Base-by-base conservation (phyloP, 1,140 invertebrate genomes). In the Brachionus manjavacas region DNA sequence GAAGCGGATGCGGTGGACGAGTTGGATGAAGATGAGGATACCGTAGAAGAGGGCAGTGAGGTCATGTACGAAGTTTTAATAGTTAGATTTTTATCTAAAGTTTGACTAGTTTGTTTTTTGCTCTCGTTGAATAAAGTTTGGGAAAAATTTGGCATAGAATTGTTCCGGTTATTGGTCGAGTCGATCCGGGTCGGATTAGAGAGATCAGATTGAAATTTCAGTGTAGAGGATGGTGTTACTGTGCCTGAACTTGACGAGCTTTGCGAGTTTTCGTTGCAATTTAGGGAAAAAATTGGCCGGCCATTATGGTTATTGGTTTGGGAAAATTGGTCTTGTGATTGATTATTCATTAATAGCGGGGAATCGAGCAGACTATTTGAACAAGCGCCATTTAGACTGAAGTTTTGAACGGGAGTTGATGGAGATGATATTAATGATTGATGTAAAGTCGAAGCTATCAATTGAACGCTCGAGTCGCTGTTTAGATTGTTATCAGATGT, bases 71-170 rank as follows among this genome's bases (percentile, higher is more conserved):
- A 76, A 14, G 72, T 49, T 76, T 52, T 76, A 23, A 76, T 76
- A 1, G 8, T 49, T n/a, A 76, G 41, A 49, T 76, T 76, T 49
- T 76, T 76, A 9, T 76, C 72, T 28, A 76, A 76, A 6, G 72
- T 76, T 76, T 76, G 72, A 76, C 72, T 76, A 76, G 72, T 76
- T 76, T 76, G 72, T 25, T 46, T 49, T 76, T 76, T 43, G 9
- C 35, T 74, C 11, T 76, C 43, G 8, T 49, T 76, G 11, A 76
- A 12, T 76, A 39, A 9, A 41, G 2, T 74, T 16, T 49, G 72
- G 25, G 43, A 25, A 49, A 76, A 76, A 52, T 76, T 76, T 12
- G 72, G 72, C 72, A 76, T 49, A 23, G 72, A 76, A 7, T 76
- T 76, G 20, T 76, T 76, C 4, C 72, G 20, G 25, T 20, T 49